Evolutionary conservation across 2,113 vertebrate species (phyloP).

Genomic region (Callorhinus ursinus): DNA sequence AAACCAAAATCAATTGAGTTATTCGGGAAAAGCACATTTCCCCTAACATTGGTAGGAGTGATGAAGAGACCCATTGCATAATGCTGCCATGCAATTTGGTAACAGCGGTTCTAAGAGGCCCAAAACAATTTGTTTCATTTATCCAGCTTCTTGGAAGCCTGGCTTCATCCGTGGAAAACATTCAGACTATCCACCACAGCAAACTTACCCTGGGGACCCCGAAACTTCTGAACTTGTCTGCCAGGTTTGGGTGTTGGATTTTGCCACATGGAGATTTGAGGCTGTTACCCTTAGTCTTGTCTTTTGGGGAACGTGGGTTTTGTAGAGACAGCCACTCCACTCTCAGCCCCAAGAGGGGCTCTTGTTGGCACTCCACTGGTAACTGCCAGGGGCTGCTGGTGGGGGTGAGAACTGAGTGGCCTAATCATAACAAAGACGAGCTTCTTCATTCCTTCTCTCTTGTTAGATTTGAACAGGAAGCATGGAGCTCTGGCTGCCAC

Average conservation of each 20-base stretch:
- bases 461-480: not conserved
- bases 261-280: not conserved
- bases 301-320: not conserved
- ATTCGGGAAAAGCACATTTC: not conserved
- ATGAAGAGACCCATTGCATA: not conserved
- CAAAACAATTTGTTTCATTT: not conserved
- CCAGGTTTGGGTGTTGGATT: not conserved
- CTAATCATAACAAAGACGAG: not conserved
- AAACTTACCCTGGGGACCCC: not conserved
- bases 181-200: not conserved
- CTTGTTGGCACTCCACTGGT: not conserved
- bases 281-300: not conserved
- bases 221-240: not conserved
- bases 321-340: not conserved
- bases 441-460: not conserved
- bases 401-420: not conserved
- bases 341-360: not conserved
- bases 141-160: not conserved
- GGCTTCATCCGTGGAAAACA: not conserved
- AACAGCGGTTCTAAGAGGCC: not conserved
- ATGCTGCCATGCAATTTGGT: not conserved
- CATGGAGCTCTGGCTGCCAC: not conserved
- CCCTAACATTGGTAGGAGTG: not conserved
- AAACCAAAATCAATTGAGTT: not conserved
- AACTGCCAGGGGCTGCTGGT: rapidly evolving